Evolutionary conservation across 2,113 vertebrate species (phyloP).

Genomic region (Forbesichthys papilliferus): DNA sequence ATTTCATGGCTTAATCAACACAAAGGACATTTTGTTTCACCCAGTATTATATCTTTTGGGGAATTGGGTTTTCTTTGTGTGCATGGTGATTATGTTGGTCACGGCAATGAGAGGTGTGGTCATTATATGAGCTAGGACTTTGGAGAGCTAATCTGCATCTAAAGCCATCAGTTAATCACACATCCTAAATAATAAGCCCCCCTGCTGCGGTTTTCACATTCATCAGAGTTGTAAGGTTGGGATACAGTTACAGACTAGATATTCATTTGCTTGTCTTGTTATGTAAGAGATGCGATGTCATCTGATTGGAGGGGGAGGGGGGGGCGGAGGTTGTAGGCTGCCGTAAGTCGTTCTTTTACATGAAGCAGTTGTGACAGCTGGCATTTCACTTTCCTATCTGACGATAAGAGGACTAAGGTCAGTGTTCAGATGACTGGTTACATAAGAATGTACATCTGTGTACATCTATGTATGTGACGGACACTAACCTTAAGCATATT

Average conservation of each 20-base stretch:
- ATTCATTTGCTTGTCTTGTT: slow-evolving; percentile 46
- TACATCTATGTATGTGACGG: slow-evolving; percentile 38
- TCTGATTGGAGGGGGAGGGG: slow-evolving; percentile 40
- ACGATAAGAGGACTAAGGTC: slow-evolving; percentile 46
- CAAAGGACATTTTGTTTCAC: slow-evolving; percentile 26
- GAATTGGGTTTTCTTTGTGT: not conserved
- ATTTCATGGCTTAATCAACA: slow-evolving; percentile 18
- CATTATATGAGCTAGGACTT: slow-evolving; percentile 31
- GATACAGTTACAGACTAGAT: slow-evolving; percentile 49
- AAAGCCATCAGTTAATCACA: slow-evolving; percentile 56
- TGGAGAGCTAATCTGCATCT: slow-evolving; percentile 53
- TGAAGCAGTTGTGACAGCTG: slow-evolving; percentile 59
- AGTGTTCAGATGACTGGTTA: slow-evolving; percentile 50
- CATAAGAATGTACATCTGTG: slow-evolving; percentile 39
- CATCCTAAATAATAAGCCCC: slow-evolving; percentile 40
- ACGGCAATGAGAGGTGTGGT: slow-evolving; percentile 8
- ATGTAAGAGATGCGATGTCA: slow-evolving; percentile 69
- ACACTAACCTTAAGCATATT: slow-evolving; percentile 4
- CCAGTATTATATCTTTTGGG: not conserved
- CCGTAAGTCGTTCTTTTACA: slow-evolving; percentile 46
- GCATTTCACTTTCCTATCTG: slow-evolving; percentile 47
- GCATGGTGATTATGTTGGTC: not conserved
- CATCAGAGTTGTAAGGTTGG: slow-evolving; percentile 34
- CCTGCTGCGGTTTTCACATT: slow-evolving; percentile 53
- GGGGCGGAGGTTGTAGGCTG: slow-evolving; percentile 37